Evolutionary conservation across 2,113 vertebrate genomes (phyloP), one percentile per base, ranked within the genome.

Genomic region (Chloropsis hardwickii): DNA sequence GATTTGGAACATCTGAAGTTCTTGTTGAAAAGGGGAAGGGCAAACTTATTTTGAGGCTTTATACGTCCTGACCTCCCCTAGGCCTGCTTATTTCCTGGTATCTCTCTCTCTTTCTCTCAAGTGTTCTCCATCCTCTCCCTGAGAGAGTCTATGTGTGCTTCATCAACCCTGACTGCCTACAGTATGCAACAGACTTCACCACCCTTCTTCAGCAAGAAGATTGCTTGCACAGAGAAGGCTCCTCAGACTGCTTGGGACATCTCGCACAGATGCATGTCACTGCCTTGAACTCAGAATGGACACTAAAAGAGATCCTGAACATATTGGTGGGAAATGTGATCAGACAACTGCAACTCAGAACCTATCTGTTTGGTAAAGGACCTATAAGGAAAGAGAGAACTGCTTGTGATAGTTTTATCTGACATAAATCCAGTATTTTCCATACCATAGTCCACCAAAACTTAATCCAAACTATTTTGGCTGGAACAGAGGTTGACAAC

Each of bases 51-150:
- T 90, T 85, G 70, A 94, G 81, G 65, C 85, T 95, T 91, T 91
- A 4, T 82, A 80, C 81, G 12, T 95, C 86, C 94, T 70, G 54
- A 81, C 71, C 48, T 96, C 84, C 92, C 90, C 78, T 92, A 96
- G 88, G 86, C 80, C 92, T 96, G 67, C 93, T 97, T 95, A 96
- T 97, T 93, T 94, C 95, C 92, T 95, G 95, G 92, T 96, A 25
- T 97, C 84, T 97, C 95, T 97, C 80, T 97, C 84, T 97, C 61
- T 96, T 92, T 97, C 90, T 97, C 96, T 97, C 78, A 97, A 97
- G 95, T 95, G 97, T 88, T 93, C 92, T 92, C 83, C 95, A 96
- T 81, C 93, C 95, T 96, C 93, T 94, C 92, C 81, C 88, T 97
- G 97, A 96, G 81, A 95, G 88, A 96, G 90, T 86, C 94, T 94